These are phyloP conservation scores for Alosa alosa DNA, from an alignment of 2,113 vertebrate species.

Conservation along the genomic window DNA sequence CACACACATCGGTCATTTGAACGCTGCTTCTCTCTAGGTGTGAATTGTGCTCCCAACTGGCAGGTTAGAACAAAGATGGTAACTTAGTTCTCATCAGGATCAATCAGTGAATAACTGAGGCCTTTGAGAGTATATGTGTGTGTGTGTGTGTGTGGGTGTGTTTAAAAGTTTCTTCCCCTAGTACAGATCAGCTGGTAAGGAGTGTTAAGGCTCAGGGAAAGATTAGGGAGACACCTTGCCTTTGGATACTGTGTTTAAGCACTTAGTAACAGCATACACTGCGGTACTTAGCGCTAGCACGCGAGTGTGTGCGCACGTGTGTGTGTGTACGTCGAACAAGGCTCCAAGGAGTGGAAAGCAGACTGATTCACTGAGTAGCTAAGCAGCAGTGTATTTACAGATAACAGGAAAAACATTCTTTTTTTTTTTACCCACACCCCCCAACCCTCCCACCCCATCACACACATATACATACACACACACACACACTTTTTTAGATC, in stretches of 20 bases:
- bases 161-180: not conserved
- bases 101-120: not conserved
- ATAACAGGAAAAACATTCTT: slow-evolving; percentile 53
- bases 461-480: not conserved
- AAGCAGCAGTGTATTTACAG: slow-evolving; percentile 74
- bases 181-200: slow-evolving; percentile 41
- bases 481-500: slow-evolving; percentile 18
- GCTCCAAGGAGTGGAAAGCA: slow-evolving; percentile 22
- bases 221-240: slow-evolving; percentile 12
- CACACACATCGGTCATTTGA: not conserved
- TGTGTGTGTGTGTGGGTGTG: not conserved
- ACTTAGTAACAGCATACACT: slow-evolving; percentile 8
- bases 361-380: slow-evolving; percentile 54
- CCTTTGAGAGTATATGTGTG: not conserved
- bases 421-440: not conserved
- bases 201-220: slow-evolving; percentile 47
- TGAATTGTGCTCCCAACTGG: not conserved
- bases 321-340: not conserved
- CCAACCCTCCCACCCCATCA: not conserved
- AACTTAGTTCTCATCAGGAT: not conserved
- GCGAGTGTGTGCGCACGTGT: no score
- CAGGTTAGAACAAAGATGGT: not conserved
- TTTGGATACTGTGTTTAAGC: slow-evolving; percentile 34
- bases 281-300: slow-evolving; percentile 11
- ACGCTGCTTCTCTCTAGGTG: not conserved